A percentile compares a stretch with the other conserved stretches of the same genome.
Evolutionary conservation across 1,140 invertebrate genomes (phyloP).

Genomic region (Pseudomyrmex gracilis): DNA sequence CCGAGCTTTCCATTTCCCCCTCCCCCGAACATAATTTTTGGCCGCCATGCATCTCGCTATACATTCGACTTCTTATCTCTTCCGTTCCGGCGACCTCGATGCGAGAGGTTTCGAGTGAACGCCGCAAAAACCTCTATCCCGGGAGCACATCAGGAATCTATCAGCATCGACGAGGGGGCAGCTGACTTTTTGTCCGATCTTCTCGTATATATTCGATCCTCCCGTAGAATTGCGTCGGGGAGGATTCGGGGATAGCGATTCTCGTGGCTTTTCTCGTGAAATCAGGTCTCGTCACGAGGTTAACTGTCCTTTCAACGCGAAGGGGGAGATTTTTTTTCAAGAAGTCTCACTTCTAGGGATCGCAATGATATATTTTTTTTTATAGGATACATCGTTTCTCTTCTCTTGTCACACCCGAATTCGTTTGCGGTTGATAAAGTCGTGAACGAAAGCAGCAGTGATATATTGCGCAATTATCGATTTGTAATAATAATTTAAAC

Average conservation of each 20-base stretch:
- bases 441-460: neutral
- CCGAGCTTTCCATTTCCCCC: conserved; percentile 39
- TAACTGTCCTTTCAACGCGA: conserved; percentile 31
- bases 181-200: conserved; percentile 54
- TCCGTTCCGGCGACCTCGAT: conserved; percentile 64
- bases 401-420: conserved; percentile 7
- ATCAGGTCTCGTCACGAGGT: conserved; percentile 22
- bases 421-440: neutral
- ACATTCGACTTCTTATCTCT: conserved; percentile 70
- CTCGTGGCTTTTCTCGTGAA: neutral
- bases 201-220: conserved; percentile 38
- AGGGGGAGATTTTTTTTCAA: conserved; percentile 8
- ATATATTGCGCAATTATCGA: neutral
- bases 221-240: conserved; percentile 43
- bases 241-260: conserved; percentile 16
- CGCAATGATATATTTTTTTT: neutral
- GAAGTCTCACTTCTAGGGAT: neutral
- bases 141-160: conserved; percentile 72
- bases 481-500: neutral
- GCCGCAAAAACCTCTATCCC: conserved; percentile 64
- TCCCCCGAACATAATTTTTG: conserved; percentile 60
- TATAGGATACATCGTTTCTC: conserved; percentile 8
- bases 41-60: conserved; percentile 28
- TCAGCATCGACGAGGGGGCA: conserved; percentile 67
- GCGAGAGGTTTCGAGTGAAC: conserved; percentile 62